phyloP scores from a whole-genome alignment of 2,113 vertebrate species.

The Cinclus mexicanus region DNA sequence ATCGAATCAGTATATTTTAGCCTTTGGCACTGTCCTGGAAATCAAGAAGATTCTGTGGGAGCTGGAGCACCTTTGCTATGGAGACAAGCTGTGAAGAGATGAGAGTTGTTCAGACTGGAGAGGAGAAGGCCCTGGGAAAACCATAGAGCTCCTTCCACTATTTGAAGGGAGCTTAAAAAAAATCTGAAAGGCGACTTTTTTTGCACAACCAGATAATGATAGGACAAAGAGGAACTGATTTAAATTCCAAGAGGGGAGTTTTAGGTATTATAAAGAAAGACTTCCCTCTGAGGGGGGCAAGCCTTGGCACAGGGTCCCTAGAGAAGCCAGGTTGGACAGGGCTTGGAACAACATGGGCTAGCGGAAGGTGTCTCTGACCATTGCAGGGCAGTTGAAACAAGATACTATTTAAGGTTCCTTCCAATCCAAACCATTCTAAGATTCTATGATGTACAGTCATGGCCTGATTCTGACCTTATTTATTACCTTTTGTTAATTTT shows the following conservation, averaged over 20 bases:
- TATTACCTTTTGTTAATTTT: not conserved
- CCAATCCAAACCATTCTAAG: not conserved
- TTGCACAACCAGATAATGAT: not conserved
- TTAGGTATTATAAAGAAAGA: not conserved
- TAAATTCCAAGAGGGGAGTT: not conserved
- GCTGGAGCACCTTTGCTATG: not conserved
- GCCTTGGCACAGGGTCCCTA: accelerated
- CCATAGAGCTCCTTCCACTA: not conserved
- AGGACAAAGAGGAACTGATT: not conserved
- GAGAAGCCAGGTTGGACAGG: accelerated
- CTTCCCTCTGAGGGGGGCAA: accelerated
- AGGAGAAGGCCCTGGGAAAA: not conserved
- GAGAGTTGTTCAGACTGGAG: not conserved
- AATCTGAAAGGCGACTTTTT: not conserved
- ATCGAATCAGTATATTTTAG: not conserved
- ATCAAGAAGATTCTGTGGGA: not conserved
- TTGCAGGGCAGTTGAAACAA: not conserved
- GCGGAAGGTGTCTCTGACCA: not conserved
- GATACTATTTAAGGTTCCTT: not conserved
- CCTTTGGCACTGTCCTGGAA: not conserved
- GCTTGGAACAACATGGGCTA: accelerated
- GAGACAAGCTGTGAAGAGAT: not conserved
- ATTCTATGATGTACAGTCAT: accelerated
- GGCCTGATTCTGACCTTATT: not conserved
- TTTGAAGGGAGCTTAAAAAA: not conserved